phyloP scores from a whole-genome alignment of 2,888 invertebrate species.

The Thyatira batis region DNA sequence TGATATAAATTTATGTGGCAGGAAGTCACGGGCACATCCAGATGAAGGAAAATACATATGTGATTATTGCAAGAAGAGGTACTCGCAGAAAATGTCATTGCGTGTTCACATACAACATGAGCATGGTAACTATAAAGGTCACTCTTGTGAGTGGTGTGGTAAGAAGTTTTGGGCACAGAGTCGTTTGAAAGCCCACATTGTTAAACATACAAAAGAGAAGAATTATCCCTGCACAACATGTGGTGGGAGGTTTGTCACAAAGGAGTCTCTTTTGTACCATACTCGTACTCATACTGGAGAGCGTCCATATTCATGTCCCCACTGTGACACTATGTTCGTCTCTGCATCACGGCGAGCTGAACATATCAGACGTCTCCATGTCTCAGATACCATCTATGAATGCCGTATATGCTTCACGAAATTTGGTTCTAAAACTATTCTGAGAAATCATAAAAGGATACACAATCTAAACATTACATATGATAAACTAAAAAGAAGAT shows the following conservation, averaged over 20 bases:
- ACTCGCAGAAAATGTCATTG: conserved; percentile 65
- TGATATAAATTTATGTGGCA: conserved; percentile 54
- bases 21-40: conserved; percentile 49
- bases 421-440: conserved; percentile 46
- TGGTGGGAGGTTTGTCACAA: conserved; percentile 62
- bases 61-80: conserved; percentile 68
- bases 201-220: conserved; percentile 68
- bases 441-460: conserved; percentile 51
- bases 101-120: conserved; percentile 70
- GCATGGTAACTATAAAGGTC: conserved; percentile 65
- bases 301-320: conserved; percentile 60
- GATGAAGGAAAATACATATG: conserved; percentile 61
- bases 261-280: conserved; percentile 67
- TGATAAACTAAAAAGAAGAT: conserved; percentile 1
- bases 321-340: conserved; percentile 56
- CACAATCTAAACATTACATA: no score
- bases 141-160: conserved; percentile 65
- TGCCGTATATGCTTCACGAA: conserved; percentile 58
- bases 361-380: conserved; percentile 61
- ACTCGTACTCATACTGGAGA: conserved; percentile 71
- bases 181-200: conserved; percentile 63
- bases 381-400: conserved; percentile 38
- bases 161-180: conserved; percentile 70
- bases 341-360: conserved; percentile 62
- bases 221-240: conserved; percentile 60